A percentile compares a stretch with the other conserved stretches of the same genome.
Conservation (phyloP, 92 coral and sea anemone genomes). For the Phymanthus crucifer region DNA sequence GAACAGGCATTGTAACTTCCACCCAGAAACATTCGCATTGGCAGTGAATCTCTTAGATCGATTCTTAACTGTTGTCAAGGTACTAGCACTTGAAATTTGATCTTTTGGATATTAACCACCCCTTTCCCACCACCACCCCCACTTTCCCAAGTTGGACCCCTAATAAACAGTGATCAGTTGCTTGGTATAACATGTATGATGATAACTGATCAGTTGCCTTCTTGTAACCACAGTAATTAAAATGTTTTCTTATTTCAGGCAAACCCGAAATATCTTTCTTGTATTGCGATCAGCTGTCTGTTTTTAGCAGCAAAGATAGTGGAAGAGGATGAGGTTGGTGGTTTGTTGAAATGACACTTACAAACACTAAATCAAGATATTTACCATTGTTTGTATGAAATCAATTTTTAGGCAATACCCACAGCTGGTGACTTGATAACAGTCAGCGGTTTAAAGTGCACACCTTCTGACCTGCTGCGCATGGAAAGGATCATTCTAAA, state of each 20-base stretch:
- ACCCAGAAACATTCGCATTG: constrained; percentile 94
- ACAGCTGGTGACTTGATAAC: constrained; percentile 87
- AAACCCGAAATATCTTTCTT: constrained; percentile 88
- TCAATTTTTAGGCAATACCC: constrained; percentile 56
- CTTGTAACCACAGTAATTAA: too few relatives aligned
- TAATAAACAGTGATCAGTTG: too few relatives aligned
- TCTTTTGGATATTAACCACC: too few relatives aligned
- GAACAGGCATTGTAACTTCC: constrained; percentile 92
- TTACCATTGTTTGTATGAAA: too few relatives aligned
- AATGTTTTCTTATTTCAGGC: constrained; percentile 65
- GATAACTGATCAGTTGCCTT: too few relatives aligned
- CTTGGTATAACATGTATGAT: too few relatives aligned
- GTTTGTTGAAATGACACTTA: neutral
- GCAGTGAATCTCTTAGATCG: constrained; percentile 92
- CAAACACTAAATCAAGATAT: neutral
- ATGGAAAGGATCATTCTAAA: constrained; percentile 95
- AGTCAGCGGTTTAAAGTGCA: constrained; percentile 89
- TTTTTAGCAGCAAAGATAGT: constrained; percentile 94
- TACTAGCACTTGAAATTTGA: constrained; percentile 8
- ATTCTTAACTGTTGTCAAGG: constrained; percentile 90
- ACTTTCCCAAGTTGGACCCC: too few relatives aligned
- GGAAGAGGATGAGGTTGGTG: constrained; percentile 97
- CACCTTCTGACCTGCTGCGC: constrained; percentile 93
- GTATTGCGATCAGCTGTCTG: constrained; percentile 89
- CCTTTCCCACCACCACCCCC: neutral